Evolutionary conservation across 2,797 vertebrate genomes (phyloP), one percentile per base, ranked within the genome.

Genomic region (Hozukius guyotensis): DNA sequence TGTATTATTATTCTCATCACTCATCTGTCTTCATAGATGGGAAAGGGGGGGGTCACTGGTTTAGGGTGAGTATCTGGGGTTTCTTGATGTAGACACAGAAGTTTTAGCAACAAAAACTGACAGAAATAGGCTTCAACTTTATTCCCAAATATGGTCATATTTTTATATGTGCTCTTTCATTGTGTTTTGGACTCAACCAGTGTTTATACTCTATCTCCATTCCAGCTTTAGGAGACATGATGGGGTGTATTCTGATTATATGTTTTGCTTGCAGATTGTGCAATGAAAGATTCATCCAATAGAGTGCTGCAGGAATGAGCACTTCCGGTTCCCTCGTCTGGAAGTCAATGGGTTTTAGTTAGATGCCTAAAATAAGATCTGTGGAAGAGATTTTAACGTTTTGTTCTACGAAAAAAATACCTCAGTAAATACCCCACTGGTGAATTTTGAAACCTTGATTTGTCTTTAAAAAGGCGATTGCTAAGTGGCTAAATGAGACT

Each of bases 1-100:
- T 31, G 8, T 63, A 32, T 66, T 74, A 63, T 62, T 64, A 68
- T 74, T 77, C 25, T 57, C 57, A 82, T 72, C 72, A 56, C 53
- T 62, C 72, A 75, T 79, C 66, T 64, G 64, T 77, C 61, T n/a
- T 69, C 16, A 24, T 57, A 59, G 55, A 72, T 20, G 32, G 76
- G n/a, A 20, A 32, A 8, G 6, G 31, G 2, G 13, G 16, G 36
- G 8, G 42, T 22, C 49, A 57, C 16, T 55, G 11, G 25, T 60
- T 64, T 42, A 53, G n/a, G 31, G 18, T 16, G 18, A 59, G 29
- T n/a, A 53, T 59, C 20, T 55, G 59, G 1, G 18, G 2, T 24
- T 55, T 63, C 9, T n/a, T 20, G 27, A 14, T n/a, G 46, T 42
- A 42, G 38, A 16, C 38, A 42, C 14, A 42, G 38, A 42, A 42